Percentiles rank a stretch among this genome's conserved stretches.
These are phyloP conservation scores for Caradrina kadenii DNA, from an alignment of 2,888 invertebrate species.

Conservation along the genomic window DNA sequence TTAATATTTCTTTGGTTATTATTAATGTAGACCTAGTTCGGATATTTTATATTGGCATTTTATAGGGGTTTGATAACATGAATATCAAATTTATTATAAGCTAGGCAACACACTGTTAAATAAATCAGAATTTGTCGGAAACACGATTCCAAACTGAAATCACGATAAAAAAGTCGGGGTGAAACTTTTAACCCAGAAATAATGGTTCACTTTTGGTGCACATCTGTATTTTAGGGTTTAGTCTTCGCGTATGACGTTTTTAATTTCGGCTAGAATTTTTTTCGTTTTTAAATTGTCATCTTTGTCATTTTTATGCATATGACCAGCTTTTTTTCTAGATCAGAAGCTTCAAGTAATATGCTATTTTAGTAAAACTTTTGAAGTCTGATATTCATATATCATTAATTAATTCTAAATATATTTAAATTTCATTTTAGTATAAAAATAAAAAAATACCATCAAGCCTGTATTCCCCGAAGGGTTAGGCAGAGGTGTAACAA, in stretches of 20 bases:
- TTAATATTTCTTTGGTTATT: too few species aligned
- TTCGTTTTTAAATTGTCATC: slow-evolving; percentile 8
- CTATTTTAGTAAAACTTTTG: neutral
- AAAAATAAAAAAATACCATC: too few species aligned
- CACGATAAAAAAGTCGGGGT: slow-evolving; percentile 9
- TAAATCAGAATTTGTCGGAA: slow-evolving; percentile 26
- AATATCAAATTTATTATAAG: neutral
- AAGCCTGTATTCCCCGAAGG: too few species aligned
- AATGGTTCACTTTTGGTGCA: slow-evolving; percentile 44
- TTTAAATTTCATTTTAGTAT: too few species aligned
- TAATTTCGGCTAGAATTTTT: slow-evolving; percentile 13
- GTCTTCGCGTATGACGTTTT: slow-evolving; percentile 20
- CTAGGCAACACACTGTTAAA: slow-evolving; percentile 7
- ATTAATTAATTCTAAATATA: too few species aligned
- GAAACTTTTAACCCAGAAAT: slow-evolving; percentile 22
- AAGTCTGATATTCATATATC: neutral
- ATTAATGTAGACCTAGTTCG: too few species aligned
- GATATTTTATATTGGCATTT: neutral
- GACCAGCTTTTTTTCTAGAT: neutral
- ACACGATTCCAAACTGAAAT: slow-evolving; percentile 8
- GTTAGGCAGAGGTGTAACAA: too few species aligned
- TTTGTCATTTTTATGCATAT: neutral
- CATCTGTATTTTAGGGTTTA: slow-evolving; percentile 41
- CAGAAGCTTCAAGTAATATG: neutral
- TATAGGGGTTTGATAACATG: neutral